These are phyloP conservation scores for Actias luna DNA, from an alignment of 2,888 invertebrate genomes.

Conservation along the genomic window DNA sequence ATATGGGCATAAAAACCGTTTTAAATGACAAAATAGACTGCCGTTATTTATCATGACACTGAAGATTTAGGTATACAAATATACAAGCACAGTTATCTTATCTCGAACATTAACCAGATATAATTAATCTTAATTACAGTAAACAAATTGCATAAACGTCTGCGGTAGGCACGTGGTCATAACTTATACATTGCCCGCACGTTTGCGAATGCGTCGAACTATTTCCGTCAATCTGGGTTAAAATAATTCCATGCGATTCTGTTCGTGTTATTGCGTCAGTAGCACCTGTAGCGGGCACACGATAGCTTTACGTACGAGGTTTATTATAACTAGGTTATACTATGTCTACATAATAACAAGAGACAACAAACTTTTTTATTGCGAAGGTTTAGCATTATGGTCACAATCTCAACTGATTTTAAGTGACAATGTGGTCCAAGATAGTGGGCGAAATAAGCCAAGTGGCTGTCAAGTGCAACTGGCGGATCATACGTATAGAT, in stretches of 20 bases:
- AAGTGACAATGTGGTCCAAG: too few species aligned
- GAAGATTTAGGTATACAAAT: background rate
- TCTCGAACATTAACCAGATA: background rate
- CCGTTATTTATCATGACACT: background rate
- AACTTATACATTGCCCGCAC: background rate
- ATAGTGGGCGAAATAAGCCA: too few species aligned
- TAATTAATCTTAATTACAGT: background rate
- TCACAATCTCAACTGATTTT: too few species aligned
- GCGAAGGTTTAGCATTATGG: too few species aligned
- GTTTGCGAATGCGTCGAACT: slow-evolving; percentile 23
- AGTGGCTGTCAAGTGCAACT: too few species aligned
- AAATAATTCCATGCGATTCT: slow-evolving; percentile 40
- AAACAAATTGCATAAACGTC: slow-evolving; percentile 9
- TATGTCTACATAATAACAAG: too few species aligned
- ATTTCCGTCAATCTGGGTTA: slow-evolving; percentile 63
- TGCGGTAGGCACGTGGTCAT: background rate
- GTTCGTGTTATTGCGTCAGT: slow-evolving; percentile 5
- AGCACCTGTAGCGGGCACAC: background rate
- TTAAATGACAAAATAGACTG: background rate
- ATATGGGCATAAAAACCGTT: too few species aligned
- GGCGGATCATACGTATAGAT: too few species aligned
- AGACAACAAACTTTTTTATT: too few species aligned
- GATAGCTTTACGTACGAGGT: background rate
- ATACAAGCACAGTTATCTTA: background rate
- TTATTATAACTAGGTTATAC: background rate